Percentiles rank a stretch among this genome's conserved stretches.
These are phyloP conservation scores for Aphelocoma coerulescens DNA, from an alignment of 2,113 vertebrate species.

Conservation along the genomic window DNA sequence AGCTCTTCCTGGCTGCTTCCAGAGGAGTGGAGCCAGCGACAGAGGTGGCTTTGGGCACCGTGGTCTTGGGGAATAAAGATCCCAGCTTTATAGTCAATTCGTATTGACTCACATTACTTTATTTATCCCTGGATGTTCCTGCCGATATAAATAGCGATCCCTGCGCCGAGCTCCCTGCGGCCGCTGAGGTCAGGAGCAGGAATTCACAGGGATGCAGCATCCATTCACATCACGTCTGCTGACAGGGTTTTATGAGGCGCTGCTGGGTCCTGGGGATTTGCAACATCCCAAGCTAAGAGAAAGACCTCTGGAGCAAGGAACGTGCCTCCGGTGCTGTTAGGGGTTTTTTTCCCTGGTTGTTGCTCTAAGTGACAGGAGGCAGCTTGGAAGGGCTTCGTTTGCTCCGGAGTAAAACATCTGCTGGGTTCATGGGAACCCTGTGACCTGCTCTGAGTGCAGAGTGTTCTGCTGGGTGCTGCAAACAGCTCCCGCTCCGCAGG, in stretches of 20 bases:
- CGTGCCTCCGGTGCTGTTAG: fast-evolving
- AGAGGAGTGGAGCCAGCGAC: not conserved
- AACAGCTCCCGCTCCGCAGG: not conserved
- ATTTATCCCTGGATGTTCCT: slow-evolving; percentile 57
- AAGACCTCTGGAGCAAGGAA: not conserved
- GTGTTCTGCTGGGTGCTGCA: not conserved
- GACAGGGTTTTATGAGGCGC: not conserved
- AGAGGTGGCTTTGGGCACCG: not conserved
- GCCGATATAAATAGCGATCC: slow-evolving; percentile 20
- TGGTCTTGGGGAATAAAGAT: not conserved
- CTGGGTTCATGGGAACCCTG: slow-evolving; percentile 36
- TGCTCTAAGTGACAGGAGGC: not conserved
- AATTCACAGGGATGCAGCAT: slow-evolving; percentile 6
- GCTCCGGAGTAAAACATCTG: slow-evolving; percentile 1
- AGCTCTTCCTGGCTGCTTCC: not conserved
- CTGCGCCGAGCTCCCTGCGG: not conserved
- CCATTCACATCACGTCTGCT: not conserved
- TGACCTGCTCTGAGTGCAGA: not conserved
- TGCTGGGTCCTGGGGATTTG: not conserved
- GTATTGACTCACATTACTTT: slow-evolving; percentile 30
- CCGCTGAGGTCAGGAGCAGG: not conserved
- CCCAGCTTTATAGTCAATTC: not conserved
- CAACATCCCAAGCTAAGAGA: not conserved
- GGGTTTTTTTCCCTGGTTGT: not conserved
- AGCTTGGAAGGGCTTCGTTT: not conserved